Evolutionary conservation across 2,113 vertebrate genomes (phyloP).

Genomic region (Scortum barcoo): DNA sequence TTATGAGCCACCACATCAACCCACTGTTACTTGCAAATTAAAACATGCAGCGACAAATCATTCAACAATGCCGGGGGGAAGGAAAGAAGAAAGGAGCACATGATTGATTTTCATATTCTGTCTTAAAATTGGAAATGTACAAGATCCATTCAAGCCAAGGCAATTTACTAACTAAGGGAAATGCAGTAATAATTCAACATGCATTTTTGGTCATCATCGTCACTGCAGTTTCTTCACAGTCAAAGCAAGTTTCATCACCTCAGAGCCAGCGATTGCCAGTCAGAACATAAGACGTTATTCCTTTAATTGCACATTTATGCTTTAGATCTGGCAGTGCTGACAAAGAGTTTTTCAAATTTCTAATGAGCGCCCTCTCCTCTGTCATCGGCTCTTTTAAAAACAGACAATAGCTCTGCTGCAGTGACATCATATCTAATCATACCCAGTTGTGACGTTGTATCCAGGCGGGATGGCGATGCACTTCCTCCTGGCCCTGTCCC

Average conservation of each 20-base stretch:
- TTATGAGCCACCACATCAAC: constrained; percentile 25
- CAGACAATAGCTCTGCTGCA: constrained; percentile 19
- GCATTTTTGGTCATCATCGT: background rate
- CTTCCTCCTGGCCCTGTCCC: constrained; percentile 80
- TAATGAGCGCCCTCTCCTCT: background rate
- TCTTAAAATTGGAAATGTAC: constrained; percentile 12
- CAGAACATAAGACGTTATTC: fast-evolving
- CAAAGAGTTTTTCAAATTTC: background rate
- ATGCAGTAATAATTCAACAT: background rate
- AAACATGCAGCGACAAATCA: constrained; percentile 41
- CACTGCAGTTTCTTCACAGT: background rate
- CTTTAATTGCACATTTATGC: background rate
- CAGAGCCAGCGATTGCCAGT: background rate
- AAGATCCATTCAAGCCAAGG: background rate
- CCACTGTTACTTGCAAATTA: constrained; percentile 22
- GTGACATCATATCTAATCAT: constrained; percentile 54
- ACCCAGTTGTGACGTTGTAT: constrained; percentile 83
- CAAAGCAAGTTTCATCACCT: background rate
- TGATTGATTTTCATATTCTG: constrained; percentile 25
- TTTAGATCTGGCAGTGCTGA: background rate
- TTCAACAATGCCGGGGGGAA: background rate
- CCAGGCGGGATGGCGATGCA: constrained; percentile 81
- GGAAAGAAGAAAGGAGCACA: background rate
- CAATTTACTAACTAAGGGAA: background rate
- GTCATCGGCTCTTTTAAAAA: background rate